Evolutionary conservation across 2,888 invertebrate genomes (phyloP).

Genomic region (Andrena haemorrhoa): DNA sequence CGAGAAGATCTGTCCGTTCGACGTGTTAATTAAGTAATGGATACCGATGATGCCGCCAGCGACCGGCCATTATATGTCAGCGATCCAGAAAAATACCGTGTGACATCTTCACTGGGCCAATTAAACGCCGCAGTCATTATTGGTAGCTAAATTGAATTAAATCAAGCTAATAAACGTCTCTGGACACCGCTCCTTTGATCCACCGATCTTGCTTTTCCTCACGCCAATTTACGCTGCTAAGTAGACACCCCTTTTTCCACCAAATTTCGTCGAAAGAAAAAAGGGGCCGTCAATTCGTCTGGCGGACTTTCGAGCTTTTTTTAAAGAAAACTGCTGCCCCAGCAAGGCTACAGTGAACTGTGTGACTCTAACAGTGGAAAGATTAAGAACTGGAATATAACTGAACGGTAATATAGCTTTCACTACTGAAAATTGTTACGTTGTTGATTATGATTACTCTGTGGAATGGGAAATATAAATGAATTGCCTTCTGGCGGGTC

Average conservation of each 20-base stretch:
- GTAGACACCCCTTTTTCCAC: slow-evolving; percentile 31
- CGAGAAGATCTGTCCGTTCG: slow-evolving; percentile 2
- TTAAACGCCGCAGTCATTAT: slow-evolving; percentile 77
- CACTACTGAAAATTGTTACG: too few species aligned
- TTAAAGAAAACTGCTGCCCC: too few species aligned
- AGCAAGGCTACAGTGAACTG: too few species aligned
- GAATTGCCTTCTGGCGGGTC: background rate
- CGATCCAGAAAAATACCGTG: slow-evolving; percentile 70
- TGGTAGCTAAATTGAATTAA: slow-evolving; percentile 81
- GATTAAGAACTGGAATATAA: too few species aligned
- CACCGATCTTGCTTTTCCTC: slow-evolving; percentile 72
- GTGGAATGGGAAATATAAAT: background rate
- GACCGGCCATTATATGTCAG: slow-evolving; percentile 33
- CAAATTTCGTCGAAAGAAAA: slow-evolving; percentile 17
- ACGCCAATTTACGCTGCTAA: slow-evolving; percentile 74
- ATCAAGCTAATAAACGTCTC: slow-evolving; percentile 78
- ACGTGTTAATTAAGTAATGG: slow-evolving; percentile 44
- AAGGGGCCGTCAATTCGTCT: background rate
- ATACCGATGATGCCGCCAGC: slow-evolving; percentile 33
- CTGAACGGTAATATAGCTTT: too few species aligned
- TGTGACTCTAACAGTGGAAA: too few species aligned
- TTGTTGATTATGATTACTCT: too few species aligned
- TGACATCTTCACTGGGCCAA: slow-evolving; percentile 79
- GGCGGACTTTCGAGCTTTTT: background rate
- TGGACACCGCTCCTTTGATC: slow-evolving; percentile 71